Conservation (phyloP, 2,797 vertebrate genomes). For the Sebastes ruberrimus region DNA sequence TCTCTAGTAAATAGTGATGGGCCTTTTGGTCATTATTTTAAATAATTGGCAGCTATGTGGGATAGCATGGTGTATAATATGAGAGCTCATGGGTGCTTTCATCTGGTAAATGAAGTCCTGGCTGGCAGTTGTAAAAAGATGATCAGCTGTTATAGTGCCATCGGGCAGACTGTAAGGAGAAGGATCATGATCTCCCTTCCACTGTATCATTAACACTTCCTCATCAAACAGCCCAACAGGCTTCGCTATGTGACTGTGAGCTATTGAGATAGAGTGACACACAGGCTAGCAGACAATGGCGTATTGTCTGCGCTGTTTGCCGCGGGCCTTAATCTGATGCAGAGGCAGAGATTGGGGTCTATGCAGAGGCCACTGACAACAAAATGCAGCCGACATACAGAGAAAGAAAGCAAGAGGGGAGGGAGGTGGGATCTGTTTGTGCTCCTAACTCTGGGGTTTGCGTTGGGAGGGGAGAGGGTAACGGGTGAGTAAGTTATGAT, state of each 20-base stretch:
- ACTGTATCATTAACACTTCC: constrained; percentile 56
- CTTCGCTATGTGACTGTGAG: constrained; percentile 4
- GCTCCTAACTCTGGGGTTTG: constrained; percentile 56
- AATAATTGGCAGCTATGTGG: background rate
- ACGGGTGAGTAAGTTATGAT: constrained; percentile 68
- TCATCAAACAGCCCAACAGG: constrained; percentile 33
- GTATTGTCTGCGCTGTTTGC: constrained; percentile 70
- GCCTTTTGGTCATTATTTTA: background rate
- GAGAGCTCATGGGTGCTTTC: background rate
- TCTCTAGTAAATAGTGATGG: background rate
- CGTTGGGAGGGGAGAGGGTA: constrained; percentile 49
- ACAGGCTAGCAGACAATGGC: constrained; percentile 60
- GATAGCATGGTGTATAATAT: background rate
- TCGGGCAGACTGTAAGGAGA: constrained; percentile 3
- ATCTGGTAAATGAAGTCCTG: constrained; percentile 32
- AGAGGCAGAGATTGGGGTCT: constrained; percentile 54
- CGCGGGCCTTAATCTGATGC: constrained; percentile 68
- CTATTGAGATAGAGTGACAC: constrained; percentile 44
- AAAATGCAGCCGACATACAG: constrained; percentile 23
- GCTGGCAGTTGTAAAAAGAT: background rate
- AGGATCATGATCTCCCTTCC: constrained; percentile 31
- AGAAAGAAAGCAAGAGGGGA: background rate
- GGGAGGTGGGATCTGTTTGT: constrained; percentile 51
- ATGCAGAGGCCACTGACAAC: constrained; percentile 45
- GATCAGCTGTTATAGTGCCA: constrained; percentile 4